Conservation (phyloP, 2,113 vertebrate genomes). For the Tachycineta bicolor region DNA sequence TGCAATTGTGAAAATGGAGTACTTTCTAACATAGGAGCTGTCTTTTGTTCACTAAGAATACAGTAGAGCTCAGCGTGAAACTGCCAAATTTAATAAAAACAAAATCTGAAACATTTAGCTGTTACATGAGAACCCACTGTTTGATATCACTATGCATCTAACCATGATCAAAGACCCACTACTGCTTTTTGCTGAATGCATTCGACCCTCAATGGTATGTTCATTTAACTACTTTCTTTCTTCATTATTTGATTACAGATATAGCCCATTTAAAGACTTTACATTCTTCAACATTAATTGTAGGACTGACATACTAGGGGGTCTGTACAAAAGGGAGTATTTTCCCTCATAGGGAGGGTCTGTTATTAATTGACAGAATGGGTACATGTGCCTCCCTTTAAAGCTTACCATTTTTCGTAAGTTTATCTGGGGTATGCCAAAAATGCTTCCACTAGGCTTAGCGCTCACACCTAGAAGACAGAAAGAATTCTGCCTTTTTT, state of each 20-base stretch:
- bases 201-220: conserved; percentile 74
- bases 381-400: neutral
- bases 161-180: conserved; percentile 82
- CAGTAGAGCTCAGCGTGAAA: conserved; percentile 81
- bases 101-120: conserved; percentile 82
- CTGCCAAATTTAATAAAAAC: conserved; percentile 84
- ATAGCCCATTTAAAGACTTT: conserved; percentile 68
- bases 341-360: conserved; percentile 44
- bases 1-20: conserved; percentile 73
- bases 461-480: neutral
- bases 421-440: conserved; percentile 27
- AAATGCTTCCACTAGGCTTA: conserved; percentile 39
- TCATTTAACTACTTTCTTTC: conserved; percentile 75
- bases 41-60: conserved; percentile 78
- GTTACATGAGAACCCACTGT: conserved; percentile 79
- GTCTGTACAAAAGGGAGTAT: conserved; percentile 54
- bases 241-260: conserved; percentile 80
- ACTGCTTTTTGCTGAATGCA: conserved; percentile 72
- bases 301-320: conserved; percentile 65
- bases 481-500: neutral
- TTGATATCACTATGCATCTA: conserved; percentile 80
- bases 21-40: conserved; percentile 72
- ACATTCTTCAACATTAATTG: conserved; percentile 72
- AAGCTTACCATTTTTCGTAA: neutral
- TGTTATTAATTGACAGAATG: conserved; percentile 44